Evolutionary conservation across 2,888 invertebrate species (phyloP), one percentile per base, ranked within the genome.

Genomic region (Acanthosepion lycidas): DNA sequence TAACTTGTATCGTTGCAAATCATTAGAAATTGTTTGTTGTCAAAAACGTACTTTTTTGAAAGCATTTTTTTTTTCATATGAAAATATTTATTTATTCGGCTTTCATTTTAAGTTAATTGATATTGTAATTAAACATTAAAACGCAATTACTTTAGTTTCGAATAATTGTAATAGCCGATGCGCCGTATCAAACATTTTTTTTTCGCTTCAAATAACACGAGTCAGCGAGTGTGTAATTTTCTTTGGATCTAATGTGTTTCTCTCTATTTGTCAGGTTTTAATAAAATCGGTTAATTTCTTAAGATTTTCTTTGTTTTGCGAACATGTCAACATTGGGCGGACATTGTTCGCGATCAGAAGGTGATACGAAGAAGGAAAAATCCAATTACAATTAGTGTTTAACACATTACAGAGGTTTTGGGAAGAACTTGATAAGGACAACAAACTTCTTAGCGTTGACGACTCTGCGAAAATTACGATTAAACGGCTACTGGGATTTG

Each of bases 351-450:
- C 78, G 78, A 78, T 78, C 15, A 33, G 78, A 78, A 78, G 18
- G 78, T 33, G 78, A 78, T 78, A 78, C n/a, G 78, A 78, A n/a
- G 78, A n/a, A 78, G 78, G 3, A n/a, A 12, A 78, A 78, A 78
- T 78, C n/a, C n/a, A 78, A 78, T 78, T 78, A 78, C 78, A 78
- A 78, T 78, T 78, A 78, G 78, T 78, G 78, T 78, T 78, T 78
- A 33, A 78, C 78, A 78, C 78, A 78, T 78, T 78, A 78, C 78
- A 78, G n/a, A 78, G n/a, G 12, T 78, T 78, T 78, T 33, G 15
- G n/a, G 33, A n/a, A n/a, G n/a, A 78, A n/a, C 15, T 18, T 78
- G 78, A 78, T 78, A 33, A 78, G n/a, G 78, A 33, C 78, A 78
- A 78, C n/a, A 78, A 33, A 78, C 78, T n/a, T 78, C 78, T 33